Base-by-base conservation (phyloP, 2,888 invertebrate species). In the Cephus spinipes region DNA sequence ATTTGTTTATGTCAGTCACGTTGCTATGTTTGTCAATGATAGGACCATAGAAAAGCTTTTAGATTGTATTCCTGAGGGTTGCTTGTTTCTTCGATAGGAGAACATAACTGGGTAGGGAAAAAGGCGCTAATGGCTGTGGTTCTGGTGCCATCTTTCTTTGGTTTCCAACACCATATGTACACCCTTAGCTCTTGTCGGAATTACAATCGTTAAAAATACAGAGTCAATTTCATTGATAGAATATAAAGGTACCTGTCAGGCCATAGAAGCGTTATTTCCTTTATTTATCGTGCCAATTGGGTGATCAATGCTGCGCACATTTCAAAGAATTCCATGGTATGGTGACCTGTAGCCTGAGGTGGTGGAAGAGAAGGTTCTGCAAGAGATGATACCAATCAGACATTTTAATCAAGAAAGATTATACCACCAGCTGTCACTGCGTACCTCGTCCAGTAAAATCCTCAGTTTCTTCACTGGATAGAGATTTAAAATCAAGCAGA, bases 321-420 rank as follows among this genome's bases (percentile, higher is more conserved):
- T 93, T 99, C 99, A 90, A 99, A 99, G 93, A 99, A 99, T 93
- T 99, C 99, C 97, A 99, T 98, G 1, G 99, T 99, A 92, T 98
- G 98, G 90, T 99, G 98, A 0, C 97, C 97, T 73, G 92, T 87
- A 83, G 90, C 81, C 81, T 91, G 84, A 74, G 92, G 87, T 55
- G 92, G 89, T 55, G 89, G 87, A 79, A 87, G 81, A 77, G 86
- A 82, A 40, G 88, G 86, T 85, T 92, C 92, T 91, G 82, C 73
- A 79, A 32, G 32, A 74, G 9, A 73, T 69, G 1, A 76, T 4
- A 74, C 15, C 23, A 68, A 6, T 30, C 23, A 11, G 11, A n/a
- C 31, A 71, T 40, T 68, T 32, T 31, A 40, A 71, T 40, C 34
- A n/a, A 35, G 73, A 71, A 33, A 71, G 71, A 35, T 23, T 40